phyloP scores from a whole-genome alignment of 2,888 invertebrate species.

The Uropetala carovei region DNA sequence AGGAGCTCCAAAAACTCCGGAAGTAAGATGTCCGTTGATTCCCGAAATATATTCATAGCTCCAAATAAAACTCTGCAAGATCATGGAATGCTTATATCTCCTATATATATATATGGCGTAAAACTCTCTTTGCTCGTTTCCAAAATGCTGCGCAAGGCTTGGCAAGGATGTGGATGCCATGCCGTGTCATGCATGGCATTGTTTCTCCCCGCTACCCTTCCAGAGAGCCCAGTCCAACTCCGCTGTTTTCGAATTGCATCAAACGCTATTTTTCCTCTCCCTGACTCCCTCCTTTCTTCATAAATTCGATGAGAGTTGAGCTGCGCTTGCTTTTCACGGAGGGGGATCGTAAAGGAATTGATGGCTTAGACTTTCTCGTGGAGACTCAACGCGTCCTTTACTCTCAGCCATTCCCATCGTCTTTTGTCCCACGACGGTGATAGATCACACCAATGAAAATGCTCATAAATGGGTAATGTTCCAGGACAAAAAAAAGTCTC shows the following conservation, averaged over 20 bases:
- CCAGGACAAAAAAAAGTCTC: slow-evolving; percentile 28
- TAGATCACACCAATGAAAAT: slow-evolving; percentile 52
- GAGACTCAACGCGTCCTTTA: neutral
- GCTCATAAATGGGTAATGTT: slow-evolving; percentile 58
- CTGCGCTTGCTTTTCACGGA: neutral
- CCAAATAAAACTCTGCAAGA: neutral
- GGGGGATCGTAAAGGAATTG: slow-evolving; percentile 24
- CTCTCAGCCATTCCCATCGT: slow-evolving; percentile 11
- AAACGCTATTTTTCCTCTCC: neutral
- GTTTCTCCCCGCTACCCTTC: neutral
- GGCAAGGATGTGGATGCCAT: neutral
- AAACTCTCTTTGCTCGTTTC: neutral
- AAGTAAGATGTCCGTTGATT: neutral
- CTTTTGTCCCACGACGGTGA: slow-evolving; percentile 26
- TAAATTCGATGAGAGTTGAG: neutral
- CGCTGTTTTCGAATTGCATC: neutral
- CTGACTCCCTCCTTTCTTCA: slow-evolving; percentile 23
- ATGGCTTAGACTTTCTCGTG: slow-evolving; percentile 16
- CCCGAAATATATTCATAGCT: neutral
- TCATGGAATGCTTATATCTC: neutral
- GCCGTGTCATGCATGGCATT: neutral
- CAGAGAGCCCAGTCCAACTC: neutral
- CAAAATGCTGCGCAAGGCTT: slow-evolving; percentile 34
- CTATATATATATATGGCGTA: neutral
- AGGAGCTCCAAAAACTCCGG: neutral